Evolutionary conservation across 1,140 invertebrate species (phyloP), one percentile per base, ranked within the genome.

Genomic region (Lepeophtheirus salmonis): DNA sequence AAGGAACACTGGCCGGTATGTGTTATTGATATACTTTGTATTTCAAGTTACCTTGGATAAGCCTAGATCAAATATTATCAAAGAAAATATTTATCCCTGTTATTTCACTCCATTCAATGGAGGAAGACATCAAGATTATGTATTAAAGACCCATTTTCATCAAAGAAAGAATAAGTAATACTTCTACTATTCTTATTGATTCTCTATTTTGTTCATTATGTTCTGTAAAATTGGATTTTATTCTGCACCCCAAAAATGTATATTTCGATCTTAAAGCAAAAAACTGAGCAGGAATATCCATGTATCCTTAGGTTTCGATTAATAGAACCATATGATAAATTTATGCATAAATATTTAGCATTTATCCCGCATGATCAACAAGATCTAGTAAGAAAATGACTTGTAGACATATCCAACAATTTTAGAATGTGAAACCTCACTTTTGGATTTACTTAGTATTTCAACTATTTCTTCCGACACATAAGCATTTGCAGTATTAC

Each of bases 291-390:
- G 66, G 72, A 67, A 64, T 41, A 41, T 41, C 30, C 30, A 6
- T 41, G 6, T 10, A 94, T 82, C 70, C 86, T 83, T 17, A 86
- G 0, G 71, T 70, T 63, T 79, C 76, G 16, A 95, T 73, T 21
- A 95, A 73, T 68, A 92, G 89, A 17, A 89, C 90, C 78, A 91
- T 83, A 70, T 97, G 91, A 21, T 90, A 74, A 0, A 89, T 89
- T n/a, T 89, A 86, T 21, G 95, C 71, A 1, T 87, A 83, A 3
- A 84, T 80, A 71, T 91, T 84, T 2, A 89, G 86, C 78, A 92
- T 84, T 60, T 86, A 76, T 64, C 84, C 79, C 2, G 90, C 84
- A 6, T 89, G 86, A 54, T 83, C 83, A 20, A 94, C 86, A 2
- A 97, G 71, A 70, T 94, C 89, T 71, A 90, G 88, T 22, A 96